These are phyloP conservation scores for Eumerus sabulonum DNA, from an alignment of 2,888 invertebrate genomes.

Conservation along the genomic window DNA sequence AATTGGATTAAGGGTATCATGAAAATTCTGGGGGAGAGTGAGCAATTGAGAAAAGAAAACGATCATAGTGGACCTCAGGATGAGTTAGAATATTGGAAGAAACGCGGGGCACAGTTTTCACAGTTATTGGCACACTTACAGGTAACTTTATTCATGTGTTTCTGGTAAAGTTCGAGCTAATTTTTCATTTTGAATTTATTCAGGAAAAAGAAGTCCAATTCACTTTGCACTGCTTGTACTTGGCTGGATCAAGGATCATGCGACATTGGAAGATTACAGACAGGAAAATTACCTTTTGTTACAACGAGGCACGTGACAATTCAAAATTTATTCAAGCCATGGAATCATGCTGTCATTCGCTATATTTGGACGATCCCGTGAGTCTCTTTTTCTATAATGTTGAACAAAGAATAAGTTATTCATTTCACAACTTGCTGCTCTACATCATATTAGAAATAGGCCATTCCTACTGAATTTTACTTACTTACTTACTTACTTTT, in stretches of 20 bases:
- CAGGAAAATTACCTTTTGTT: slow-evolving; percentile 94
- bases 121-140: slow-evolving; percentile 89
- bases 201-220: slow-evolving; percentile 87
- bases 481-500: too few species aligned
- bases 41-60: slow-evolving; percentile 93
- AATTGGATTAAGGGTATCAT: slow-evolving; percentile 90
- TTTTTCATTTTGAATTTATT: slow-evolving; percentile 31
- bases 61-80: slow-evolving; percentile 96
- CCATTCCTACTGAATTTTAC: too few species aligned
- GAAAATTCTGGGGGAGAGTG: slow-evolving; percentile 93
- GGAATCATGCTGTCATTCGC: slow-evolving; percentile 95
- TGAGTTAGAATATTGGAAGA: slow-evolving; percentile 98
- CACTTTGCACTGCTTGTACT: slow-evolving; percentile 87
- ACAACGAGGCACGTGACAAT: slow-evolving; percentile 97
- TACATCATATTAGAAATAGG: too few species aligned
- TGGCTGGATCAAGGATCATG: slow-evolving; percentile 88
- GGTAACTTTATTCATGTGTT: slow-evolving; percentile 74
- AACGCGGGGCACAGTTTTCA: slow-evolving; percentile 94
- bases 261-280: slow-evolving; percentile 92
- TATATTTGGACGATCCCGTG: slow-evolving; percentile 95
- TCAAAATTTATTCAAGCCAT: slow-evolving; percentile 96
- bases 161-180: too few species aligned
- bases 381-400: too few species aligned
- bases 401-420: slow-evolving; percentile 63
- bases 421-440: too few species aligned